A percentile compares a stretch with the other conserved stretches of the same genome.
These are phyloP conservation scores for Candoia aspera DNA, from an alignment of 2,113 vertebrate genomes.

Conservation along the genomic window DNA sequence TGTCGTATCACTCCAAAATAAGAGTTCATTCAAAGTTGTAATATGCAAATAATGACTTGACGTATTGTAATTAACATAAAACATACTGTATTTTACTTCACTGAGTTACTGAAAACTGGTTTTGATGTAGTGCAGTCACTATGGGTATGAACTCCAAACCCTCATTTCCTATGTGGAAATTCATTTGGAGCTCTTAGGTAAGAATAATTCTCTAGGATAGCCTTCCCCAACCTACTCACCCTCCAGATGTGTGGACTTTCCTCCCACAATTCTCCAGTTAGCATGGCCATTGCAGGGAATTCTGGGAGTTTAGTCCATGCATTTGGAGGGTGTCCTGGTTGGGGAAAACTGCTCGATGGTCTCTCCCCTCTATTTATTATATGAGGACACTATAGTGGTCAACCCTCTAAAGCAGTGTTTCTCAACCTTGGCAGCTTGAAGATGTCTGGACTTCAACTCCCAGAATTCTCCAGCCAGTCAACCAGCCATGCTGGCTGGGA, in stretches of 20 bases:
- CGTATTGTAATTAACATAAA: not conserved
- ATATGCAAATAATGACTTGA: rapidly evolving
- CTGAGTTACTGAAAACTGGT: conserved; percentile 3
- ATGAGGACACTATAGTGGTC: not conserved
- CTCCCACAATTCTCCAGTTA: not conserved
- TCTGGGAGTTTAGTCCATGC: not conserved
- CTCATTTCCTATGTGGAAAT: not conserved
- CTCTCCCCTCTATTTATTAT: not conserved
- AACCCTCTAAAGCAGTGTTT: too few relatives aligned
- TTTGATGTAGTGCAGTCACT: not conserved
- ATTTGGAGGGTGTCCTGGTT: not conserved
- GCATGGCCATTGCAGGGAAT: not conserved
- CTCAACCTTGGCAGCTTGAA: too few relatives aligned
- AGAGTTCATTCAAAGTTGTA: rapidly evolving
- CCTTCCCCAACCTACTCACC: not conserved
- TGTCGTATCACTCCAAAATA: not conserved
- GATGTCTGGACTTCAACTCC: too few relatives aligned
- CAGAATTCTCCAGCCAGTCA: too few relatives aligned
- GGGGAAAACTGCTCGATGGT: not conserved
- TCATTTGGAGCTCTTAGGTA: not conserved
- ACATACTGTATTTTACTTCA: not conserved
- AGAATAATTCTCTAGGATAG: not conserved
- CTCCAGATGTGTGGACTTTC: not conserved
- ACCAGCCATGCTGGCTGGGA: too few relatives aligned
- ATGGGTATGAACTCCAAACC: not conserved